phyloP scores from a whole-genome alignment of 2,797 vertebrate species.

The Clarias platycephalus region DNA sequence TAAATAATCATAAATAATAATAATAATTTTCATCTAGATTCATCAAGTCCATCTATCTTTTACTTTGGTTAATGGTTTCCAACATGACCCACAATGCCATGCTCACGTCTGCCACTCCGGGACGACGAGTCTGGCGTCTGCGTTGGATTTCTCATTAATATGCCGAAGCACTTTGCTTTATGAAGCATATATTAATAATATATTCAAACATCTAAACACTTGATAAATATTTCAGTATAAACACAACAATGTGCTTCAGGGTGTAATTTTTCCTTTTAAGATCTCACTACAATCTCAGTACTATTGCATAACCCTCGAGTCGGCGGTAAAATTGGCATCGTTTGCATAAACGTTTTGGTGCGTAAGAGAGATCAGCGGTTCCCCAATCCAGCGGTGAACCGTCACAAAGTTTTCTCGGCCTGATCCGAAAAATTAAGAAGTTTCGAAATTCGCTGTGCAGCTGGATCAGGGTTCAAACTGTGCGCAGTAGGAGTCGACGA shows the following conservation, averaged over 20 bases:
- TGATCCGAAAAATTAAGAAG: background rate
- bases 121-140: background rate
- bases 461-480: background rate
- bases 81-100: background rate
- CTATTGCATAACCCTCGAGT: conserved; percentile 58
- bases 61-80: background rate
- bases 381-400: background rate
- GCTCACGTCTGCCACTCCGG: background rate
- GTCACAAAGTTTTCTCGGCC: background rate
- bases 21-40: background rate
- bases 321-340: conserved; percentile 48
- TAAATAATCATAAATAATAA: background rate
- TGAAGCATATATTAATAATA: background rate
- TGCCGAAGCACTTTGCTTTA: background rate
- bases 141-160: background rate
- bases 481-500: background rate
- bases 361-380: conserved; percentile 40
- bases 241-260: background rate
- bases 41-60: background rate
- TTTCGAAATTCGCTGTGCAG: background rate
- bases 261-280: background rate
- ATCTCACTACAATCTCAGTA: conserved; percentile 44
- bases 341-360: conserved; percentile 61
- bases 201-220: background rate
- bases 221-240: background rate